Evolutionary conservation across 2,888 invertebrate genomes (phyloP), one percentile per base, ranked within the genome.

Genomic region (Drosophila tanythrix): DNA sequence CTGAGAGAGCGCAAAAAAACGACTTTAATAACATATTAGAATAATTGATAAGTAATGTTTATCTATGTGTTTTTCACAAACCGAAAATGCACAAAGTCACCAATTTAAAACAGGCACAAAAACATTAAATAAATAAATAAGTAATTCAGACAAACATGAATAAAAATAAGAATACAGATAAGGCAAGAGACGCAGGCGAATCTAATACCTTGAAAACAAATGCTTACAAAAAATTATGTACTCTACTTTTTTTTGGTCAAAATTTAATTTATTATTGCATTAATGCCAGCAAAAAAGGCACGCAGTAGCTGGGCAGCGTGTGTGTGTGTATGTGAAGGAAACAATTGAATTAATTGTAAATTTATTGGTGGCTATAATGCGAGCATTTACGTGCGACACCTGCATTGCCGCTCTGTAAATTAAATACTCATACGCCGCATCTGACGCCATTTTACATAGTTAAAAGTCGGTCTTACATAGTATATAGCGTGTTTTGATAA

Each of bases 311-410:
- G 13, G 13, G 46, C 46, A 46, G 13, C 21, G 55, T 62, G 51
- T 27, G 71, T 46, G 59, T 48, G 21, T 36, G 40, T 53, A 36
- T 40, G 33, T 48, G 51, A 29, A 3, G 35, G 38, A 53, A 56
- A 56, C 70, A 73, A 79, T 82, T 74, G 57, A 73, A 79, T 82
- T 73, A 74, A 74, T 64, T 64, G 46, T 21, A 64, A 63, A 81
- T 76, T 79, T 74, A 72, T 76, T 74, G 65, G 74, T 63, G 56
- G 60, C 59, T 51, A 61, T 67, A 38, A 48, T 48, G 31, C 51
- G 31, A 65, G 65, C 62, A 70, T 64, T 79, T 66, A 79, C 66
- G 63, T 66, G 70, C 57, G 43, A 46, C 46, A 48, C 40, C 43
- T 15, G 51, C 57, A 48, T 15, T 59, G 27, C 36, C 31, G 48